Base-by-base conservation (phyloP, 37 sponge, comb jelly and placozoan species). In the Haliclona indistincta region DNA sequence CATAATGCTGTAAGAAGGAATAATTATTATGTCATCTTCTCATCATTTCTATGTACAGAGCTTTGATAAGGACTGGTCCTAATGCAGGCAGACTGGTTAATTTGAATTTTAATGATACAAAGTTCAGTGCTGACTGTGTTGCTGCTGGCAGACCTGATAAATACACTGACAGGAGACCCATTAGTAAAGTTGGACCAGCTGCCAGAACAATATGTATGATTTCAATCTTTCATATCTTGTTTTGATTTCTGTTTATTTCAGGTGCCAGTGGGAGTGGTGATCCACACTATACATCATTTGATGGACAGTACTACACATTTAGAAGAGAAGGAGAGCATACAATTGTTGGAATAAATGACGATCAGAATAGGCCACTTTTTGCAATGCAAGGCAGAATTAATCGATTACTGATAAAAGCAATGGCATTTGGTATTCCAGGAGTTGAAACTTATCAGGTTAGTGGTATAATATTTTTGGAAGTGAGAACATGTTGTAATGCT, bases 251-350 rank as follows among this genome's bases (percentile, higher is more conserved):
- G 6, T 38, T 64, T 10, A 13, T n/a, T 64, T 8, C 62, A 64
- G 66, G 39, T 28, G n/a, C n/a, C n/a, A 17, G 39, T 34, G 66
- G 66, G 8, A 15, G 7, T 15, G 66, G 66, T 22, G 66, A 64
- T 64, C 66, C 66, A 6, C 66, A 64, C 66, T 64, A 64, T 34
- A 5, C 8, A 8, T 38, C 66, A 11, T 64, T 64, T 28, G 66
- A 64, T 64, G 39, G 66, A 5, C 36, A 41, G 22, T 33, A 64
- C 7, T 64, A 36, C 39, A 22, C 7, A 15, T 64, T 64, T n/a
- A 10, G 38, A 35, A 22, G 66, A 5, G 7, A 64, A n/a, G 66
- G 66, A 64, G 66, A 64, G 22, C 38, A 38, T 34, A 64, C 22
- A 36, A 4, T 64, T 4, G 19, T 64, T 15, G 39, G 38, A 34